Base-by-base conservation (phyloP, 2,888 invertebrate species). In the Empis stercorea region DNA sequence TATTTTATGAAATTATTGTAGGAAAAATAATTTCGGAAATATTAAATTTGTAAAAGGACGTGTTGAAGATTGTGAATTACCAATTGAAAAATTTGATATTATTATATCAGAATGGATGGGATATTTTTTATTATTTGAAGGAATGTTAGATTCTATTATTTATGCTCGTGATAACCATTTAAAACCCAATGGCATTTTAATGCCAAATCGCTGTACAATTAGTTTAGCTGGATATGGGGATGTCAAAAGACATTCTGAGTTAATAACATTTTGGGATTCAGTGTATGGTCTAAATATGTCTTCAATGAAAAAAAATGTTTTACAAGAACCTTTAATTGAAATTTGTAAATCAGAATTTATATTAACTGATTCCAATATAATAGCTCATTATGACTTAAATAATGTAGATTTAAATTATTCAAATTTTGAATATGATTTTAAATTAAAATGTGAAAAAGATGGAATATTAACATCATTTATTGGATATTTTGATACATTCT, bases 91-190 rank as follows among this genome's bases (percentile, higher is more conserved):
- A 67, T 85, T 87, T 34, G 95, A 97, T 65, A 79, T 94, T 6
- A 89, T 97, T 55, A 81, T 97, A 4, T 95, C 95, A 0, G 96
- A 97, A 67, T 97, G 95, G 94, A 97, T 97, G 96, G 96, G 96
- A 1, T 97, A 97, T 66, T 95, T 96, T 65, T 73, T 97, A 37
- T 70, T 96, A 2, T 96, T 91, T 66, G 96, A 97, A 72, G 94
- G 92, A 40, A 97, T 97, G 96, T 65, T 96, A 49, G 94, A 95
- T 62, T 89, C 91, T 62, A 84, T 96, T 11, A 80, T 97, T 53
- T 85, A 84, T 66, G 91, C 92, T 0, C 76, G 93, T 58, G 84
- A 95, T 58, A 78, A 81, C 56, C 86, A 81, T 65, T 74, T 96
- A 9, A 79, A 76, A 46, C 74, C 79, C 27, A 83, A 76, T 50